Evolutionary conservation across 2,888 invertebrate species (phyloP), one percentile per base, ranked within the genome.

Genomic region (Drosophila longiperda): DNA sequence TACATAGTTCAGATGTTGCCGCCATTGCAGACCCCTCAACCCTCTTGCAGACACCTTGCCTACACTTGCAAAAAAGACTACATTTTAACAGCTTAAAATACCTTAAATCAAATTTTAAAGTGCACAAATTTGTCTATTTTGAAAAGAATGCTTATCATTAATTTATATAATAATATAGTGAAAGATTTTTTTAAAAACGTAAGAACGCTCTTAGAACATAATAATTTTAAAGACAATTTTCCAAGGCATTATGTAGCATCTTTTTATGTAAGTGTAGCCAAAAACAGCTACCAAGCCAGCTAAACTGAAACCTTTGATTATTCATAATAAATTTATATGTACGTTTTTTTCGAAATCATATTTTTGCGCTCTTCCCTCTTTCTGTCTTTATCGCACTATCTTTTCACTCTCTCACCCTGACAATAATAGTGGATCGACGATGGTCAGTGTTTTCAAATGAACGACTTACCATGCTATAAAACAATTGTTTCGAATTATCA

Each of bases 241-340:
- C 0, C 7, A 32, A 20, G 12, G 12, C 3, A 8, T 20, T 8
- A 15, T 8, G 23, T 45, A 1, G 4, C 23, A 45, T 45, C 12
- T 5, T 26, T 55, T 38, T 55, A 15, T 38, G n/a, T n/a, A 12
- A 55, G 55, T 38, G 55, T 72, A 67, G 62, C 48, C 57, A 42
- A 38, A 60, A 57, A 52, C 65, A 69, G 81, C 78, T 86, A 73
- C 83, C 82, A 66, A 69, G 42, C 49, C 54, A 32, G 45, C 49
- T 48, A 54, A 49, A 17, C 34, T 32, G 36, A 73, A 64, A 73
- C 78, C 69, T 82, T 82, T 72, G 78, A 82, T 89, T 90, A 87
- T 82, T 87, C 89, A 90, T 79, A 88, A 86, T 88, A 55, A 17
- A 12, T n/a, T 15, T 32, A 20, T 20, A 32, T 20, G 15, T 17